These are phyloP conservation scores for Mycetomoellerius zeteki DNA, from an alignment of 1,140 invertebrate species.

Conservation along the genomic window DNA sequence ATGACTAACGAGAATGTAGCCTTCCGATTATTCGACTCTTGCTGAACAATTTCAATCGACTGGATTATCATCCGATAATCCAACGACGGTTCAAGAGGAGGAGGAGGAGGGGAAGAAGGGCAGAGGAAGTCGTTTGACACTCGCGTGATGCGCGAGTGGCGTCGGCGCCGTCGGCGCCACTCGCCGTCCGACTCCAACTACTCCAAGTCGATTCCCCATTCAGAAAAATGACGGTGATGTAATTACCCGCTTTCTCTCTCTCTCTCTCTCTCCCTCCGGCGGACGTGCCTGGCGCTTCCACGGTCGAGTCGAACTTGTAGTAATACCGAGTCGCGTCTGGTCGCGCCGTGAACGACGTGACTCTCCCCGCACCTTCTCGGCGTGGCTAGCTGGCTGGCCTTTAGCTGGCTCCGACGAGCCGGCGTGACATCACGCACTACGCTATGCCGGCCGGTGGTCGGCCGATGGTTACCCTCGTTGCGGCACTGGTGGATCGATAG, in stretches of 20 bases:
- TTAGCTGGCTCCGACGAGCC: background rate
- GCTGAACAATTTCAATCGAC: background rate
- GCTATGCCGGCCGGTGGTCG: conserved; percentile 2
- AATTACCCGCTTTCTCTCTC: conserved; percentile 29
- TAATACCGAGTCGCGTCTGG: background rate
- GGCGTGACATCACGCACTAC: background rate
- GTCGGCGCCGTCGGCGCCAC: background rate
- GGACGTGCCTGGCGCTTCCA: background rate
- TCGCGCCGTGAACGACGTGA: background rate
- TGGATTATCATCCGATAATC: background rate
- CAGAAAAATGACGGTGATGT: conserved; percentile 32
- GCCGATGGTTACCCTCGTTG: conserved; percentile 7
- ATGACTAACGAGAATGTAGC: background rate
- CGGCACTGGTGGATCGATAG: conserved; percentile 45
- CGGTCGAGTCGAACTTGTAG: background rate
- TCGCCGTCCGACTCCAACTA: too few relatives aligned
- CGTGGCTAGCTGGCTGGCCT: too few relatives aligned
- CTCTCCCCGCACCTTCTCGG: background rate
- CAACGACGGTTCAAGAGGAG: background rate
- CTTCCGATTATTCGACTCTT: background rate
- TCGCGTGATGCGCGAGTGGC: conserved; percentile 1
- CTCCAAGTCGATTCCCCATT: conserved; percentile 19
- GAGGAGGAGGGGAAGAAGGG: background rate
- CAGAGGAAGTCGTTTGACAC: background rate
- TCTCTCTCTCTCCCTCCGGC: background rate